These are phyloP conservation scores for Stenichneumon culpator DNA, from an alignment of 2,888 invertebrate species.

Conservation along the genomic window DNA sequence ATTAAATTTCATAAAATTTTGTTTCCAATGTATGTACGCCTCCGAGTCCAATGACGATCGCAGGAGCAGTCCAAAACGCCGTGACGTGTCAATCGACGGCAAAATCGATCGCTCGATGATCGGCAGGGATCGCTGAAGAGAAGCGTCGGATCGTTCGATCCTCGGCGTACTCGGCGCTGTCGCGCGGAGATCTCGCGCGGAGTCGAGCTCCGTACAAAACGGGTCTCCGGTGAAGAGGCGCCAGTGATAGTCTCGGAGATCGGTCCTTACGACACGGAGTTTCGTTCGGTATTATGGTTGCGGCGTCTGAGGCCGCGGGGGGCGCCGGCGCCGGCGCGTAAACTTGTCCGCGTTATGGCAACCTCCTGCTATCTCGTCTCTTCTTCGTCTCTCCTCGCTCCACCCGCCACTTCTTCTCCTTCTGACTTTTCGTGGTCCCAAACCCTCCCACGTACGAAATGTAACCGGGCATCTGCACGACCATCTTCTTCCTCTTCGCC, in stretches of 20 bases:
- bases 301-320: constrained; percentile 85
- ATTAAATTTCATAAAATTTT: no score
- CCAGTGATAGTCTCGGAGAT: constrained; percentile 80
- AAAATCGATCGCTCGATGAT: constrained; percentile 9
- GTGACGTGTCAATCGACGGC: not conserved
- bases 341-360: constrained; percentile 83
- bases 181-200: not conserved
- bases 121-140: not conserved
- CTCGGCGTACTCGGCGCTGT: constrained; percentile 10
- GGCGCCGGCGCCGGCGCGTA: constrained; percentile 85
- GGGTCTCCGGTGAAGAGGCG: constrained; percentile 69
- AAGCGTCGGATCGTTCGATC: not conserved
- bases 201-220: constrained; percentile 1
- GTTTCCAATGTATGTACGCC: no score
- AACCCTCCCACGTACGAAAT: constrained; percentile 30
- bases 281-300: constrained; percentile 80
- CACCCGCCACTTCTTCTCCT: constrained; percentile 63
- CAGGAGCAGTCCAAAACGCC: constrained; percentile 1
- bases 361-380: constrained; percentile 64
- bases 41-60: not conserved
- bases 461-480: constrained; percentile 20
- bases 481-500: not conserved
- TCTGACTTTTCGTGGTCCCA: not conserved
- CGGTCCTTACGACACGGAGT: constrained; percentile 67
- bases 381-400: constrained; percentile 66